A percentile compares a stretch with the other conserved stretches of the same genome.
Evolutionary conservation across 1,140 invertebrate genomes (phyloP).

Genomic region (Cotesia chilonis): DNA sequence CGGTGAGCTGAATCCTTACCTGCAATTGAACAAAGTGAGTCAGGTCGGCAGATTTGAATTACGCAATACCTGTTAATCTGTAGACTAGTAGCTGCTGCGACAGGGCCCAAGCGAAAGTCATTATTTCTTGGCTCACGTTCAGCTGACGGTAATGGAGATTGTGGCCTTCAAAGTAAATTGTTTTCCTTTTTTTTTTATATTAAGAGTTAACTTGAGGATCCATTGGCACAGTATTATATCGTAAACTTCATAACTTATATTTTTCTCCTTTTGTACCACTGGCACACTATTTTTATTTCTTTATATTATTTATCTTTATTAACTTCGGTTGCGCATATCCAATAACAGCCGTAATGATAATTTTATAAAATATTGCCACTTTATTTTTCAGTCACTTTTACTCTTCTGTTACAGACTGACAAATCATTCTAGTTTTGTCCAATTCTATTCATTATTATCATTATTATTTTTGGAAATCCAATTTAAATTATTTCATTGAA

Average conservation of each 20-base stretch:
- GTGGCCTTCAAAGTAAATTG: constrained; percentile 67
- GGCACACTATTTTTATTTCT: too few relatives aligned
- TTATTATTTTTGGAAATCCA: too few relatives aligned
- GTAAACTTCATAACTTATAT: background rate
- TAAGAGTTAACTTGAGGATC: background rate
- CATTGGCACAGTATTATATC: constrained; percentile 5
- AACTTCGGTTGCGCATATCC: too few relatives aligned
- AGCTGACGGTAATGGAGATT: constrained; percentile 59
- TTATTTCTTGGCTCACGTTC: constrained; percentile 60
- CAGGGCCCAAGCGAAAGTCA: constrained; percentile 59
- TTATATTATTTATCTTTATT: too few relatives aligned
- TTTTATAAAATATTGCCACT: too few relatives aligned
- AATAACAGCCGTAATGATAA: too few relatives aligned
- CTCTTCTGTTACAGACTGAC: too few relatives aligned
- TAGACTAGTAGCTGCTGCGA: constrained; percentile 24
- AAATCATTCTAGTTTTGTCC: too few relatives aligned
- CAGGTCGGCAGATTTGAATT: constrained; percentile 56
- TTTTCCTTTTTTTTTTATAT: constrained; percentile 47
- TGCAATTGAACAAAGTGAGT: constrained; percentile 46
- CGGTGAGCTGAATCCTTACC: constrained; percentile 23
- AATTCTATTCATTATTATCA: too few relatives aligned
- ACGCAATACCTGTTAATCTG: constrained; percentile 52
- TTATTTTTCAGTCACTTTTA: too few relatives aligned
- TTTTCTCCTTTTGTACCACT: too few relatives aligned
- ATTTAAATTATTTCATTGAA: too few relatives aligned